Percentiles rank a stretch among this genome's conserved stretches.
These are phyloP conservation scores for Ceratosolen fusciceps DNA, from an alignment of 1,140 invertebrate genomes.

Conservation along the genomic window DNA sequence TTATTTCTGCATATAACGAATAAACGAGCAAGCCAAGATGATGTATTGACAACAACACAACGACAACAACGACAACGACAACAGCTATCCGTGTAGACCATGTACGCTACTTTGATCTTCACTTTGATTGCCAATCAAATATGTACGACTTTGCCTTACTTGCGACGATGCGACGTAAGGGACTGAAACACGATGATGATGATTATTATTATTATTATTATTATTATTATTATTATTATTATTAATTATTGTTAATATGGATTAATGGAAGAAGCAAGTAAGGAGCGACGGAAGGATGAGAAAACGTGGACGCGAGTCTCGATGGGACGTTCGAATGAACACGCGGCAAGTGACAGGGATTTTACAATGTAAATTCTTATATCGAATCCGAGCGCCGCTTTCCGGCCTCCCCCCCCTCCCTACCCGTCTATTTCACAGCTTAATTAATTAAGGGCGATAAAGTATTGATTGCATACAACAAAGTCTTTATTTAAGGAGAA, in stretches of 20 bases:
- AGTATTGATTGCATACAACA: conserved; percentile 7
- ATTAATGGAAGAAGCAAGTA: too few species aligned
- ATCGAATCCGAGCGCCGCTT: conserved; percentile 14
- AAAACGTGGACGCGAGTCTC: too few species aligned
- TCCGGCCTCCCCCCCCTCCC: too few species aligned
- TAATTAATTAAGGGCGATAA: conserved; percentile 5
- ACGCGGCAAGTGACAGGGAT: conserved; percentile 12
- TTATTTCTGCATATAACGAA: conserved; percentile 45
- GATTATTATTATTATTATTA: too few species aligned
- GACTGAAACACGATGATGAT: too few species aligned
- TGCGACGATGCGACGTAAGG: conserved; percentile 59
- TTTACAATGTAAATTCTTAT: conserved; percentile 3
- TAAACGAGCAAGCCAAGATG: conserved; percentile 51
- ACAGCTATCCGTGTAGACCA: too few species aligned
- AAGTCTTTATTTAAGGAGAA: conserved; percentile 33
- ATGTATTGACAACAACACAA: conserved; percentile 50
- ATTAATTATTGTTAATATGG: too few species aligned
- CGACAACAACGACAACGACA: too few species aligned
- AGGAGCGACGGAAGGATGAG: too few species aligned
- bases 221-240: too few species aligned
- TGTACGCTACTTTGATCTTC: too few species aligned
- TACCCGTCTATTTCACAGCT: conserved; percentile 17
- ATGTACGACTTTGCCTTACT: conserved; percentile 66
- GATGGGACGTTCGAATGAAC: neutral
- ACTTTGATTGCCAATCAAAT: too few species aligned